Evolutionary conservation across 1,140 invertebrate species (phyloP).

Genomic region (Rhysida immarginata): DNA sequence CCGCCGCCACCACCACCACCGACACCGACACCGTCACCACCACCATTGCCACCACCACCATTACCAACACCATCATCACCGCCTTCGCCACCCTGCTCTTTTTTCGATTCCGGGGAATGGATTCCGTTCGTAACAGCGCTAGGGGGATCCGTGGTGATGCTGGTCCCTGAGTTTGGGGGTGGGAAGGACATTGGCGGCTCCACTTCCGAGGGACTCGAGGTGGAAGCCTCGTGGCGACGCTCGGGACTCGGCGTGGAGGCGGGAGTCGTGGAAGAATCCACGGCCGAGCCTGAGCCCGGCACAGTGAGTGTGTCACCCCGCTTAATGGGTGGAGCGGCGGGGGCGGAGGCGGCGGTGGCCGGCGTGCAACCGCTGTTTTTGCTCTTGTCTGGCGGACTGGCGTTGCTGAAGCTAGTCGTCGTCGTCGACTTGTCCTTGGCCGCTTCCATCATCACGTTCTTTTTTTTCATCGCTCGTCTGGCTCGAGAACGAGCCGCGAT

Average conservation of each 20-base stretch:
- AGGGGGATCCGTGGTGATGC: no score
- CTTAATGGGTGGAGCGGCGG: neutral
- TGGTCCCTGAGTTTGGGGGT: no score
- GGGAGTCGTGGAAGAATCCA: no score
- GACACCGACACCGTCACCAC: conserved; percentile 43
- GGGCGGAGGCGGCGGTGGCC: neutral
- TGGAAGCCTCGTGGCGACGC: neutral
- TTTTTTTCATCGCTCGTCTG: conserved; percentile 41
- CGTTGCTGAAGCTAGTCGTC: conserved; percentile 23
- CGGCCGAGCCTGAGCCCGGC: neutral
- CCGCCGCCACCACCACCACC: conserved; percentile 20
- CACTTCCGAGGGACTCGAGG: no score
- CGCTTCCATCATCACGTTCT: conserved; percentile 16
- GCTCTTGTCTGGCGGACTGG: conserved; percentile 21
- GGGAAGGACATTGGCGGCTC: neutral
- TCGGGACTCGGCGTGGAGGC: conserved; percentile 1
- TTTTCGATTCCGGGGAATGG: neutral
- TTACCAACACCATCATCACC: neutral
- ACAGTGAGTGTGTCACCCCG: neutral
- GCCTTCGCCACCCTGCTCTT: neutral
- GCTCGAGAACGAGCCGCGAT: conserved; percentile 84
- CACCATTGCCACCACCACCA: neutral
- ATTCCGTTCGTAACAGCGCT: no score
- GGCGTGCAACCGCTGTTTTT: conserved; percentile 4
- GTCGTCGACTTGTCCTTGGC: conserved; percentile 20